These are phyloP conservation scores for Zosterops pallidus DNA, from an alignment of 2,113 vertebrate species.

Conservation along the genomic window DNA sequence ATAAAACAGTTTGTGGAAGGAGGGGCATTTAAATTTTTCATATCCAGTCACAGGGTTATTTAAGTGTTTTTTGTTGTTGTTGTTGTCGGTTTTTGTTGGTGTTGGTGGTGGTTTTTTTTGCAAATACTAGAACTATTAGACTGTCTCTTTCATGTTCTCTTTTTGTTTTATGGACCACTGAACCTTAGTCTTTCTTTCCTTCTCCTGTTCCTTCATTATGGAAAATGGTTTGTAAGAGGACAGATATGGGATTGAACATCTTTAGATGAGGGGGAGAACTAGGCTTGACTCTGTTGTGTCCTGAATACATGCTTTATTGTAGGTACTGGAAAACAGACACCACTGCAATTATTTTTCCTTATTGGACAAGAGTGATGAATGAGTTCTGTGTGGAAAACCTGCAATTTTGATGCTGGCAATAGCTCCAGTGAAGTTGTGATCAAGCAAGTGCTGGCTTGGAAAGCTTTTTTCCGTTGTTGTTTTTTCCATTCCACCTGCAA, in stretches of 20 bases:
- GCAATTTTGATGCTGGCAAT: background rate
- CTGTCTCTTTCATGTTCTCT: background rate
- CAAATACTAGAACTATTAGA: background rate
- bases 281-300: background rate
- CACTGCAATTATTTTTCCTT: background rate
- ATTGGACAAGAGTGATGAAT: background rate
- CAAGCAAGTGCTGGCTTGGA: background rate
- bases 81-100: too few species aligned
- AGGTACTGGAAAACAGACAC: background rate
- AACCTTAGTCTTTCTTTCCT: background rate
- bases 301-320: background rate
- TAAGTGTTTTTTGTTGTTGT: too few species aligned
- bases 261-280: background rate
- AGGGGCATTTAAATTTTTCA: background rate
- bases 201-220: background rate
- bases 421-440: background rate
- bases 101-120: background rate
- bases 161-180: background rate
- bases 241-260: background rate
- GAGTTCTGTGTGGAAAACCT: background rate
- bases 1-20: background rate
- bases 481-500: background rate
- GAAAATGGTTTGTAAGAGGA: background rate
- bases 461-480: background rate
- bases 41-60: background rate